phyloP scores from a whole-genome alignment of 2,113 vertebrate genomes.

The Cyrtonyx montezumae region DNA sequence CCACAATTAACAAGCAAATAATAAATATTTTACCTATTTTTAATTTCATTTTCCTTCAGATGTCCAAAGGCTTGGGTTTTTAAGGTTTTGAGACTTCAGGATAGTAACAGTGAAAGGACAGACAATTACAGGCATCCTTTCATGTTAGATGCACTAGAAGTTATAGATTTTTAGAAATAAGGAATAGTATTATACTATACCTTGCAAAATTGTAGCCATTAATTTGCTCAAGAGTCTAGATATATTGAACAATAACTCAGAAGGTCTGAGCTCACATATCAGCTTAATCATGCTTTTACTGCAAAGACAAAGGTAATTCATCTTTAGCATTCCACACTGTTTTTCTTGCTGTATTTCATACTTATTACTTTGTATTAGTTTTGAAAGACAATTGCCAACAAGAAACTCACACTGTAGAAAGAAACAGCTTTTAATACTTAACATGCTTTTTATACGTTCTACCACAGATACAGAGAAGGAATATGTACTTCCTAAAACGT shows the following conservation, averaged over 20 bases:
- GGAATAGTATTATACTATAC: neutral
- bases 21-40: neutral
- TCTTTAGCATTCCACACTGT: neutral
- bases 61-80: neutral
- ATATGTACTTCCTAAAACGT: neutral
- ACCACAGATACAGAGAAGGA: neutral
- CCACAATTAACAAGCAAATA: neutral
- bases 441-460: neutral
- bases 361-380: neutral
- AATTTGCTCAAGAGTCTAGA: neutral
- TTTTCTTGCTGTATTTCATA: neutral
- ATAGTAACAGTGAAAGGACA: neutral
- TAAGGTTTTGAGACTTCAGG: neutral
- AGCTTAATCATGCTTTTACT: neutral
- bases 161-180: neutral
- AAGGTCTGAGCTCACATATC: neutral
- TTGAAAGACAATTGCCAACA: neutral
- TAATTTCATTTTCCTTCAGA: neutral
- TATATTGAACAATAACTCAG: fast-evolving
- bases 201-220: neutral
- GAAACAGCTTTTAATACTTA: neutral
- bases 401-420: neutral
- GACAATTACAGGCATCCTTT: neutral
- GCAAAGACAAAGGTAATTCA: neutral
- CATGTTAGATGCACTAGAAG: neutral